Conservation (phyloP, 2,113 vertebrate species). For the Syngnathus typhle region DNA sequence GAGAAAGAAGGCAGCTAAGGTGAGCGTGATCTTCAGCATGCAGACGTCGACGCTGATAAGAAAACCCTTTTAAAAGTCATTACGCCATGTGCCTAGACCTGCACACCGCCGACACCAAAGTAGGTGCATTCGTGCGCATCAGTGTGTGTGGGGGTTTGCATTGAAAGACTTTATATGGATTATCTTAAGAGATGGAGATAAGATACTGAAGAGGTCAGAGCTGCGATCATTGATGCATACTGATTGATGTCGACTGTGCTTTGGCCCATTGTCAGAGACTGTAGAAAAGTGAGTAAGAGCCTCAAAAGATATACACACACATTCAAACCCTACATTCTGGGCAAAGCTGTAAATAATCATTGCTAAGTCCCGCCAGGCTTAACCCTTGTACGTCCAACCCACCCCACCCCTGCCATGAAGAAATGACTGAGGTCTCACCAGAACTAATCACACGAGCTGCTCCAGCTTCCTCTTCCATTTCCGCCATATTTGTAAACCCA, state of each 20-base stretch:
- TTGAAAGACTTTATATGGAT: conserved; percentile 45
- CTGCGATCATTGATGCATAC: conserved; percentile 43
- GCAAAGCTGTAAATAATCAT: conserved; percentile 27
- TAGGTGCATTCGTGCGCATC: not conserved
- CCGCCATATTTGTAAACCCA: conserved; percentile 20
- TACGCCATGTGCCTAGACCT: conserved; percentile 2
- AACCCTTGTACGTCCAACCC: conserved; percentile 31
- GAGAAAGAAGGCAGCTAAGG: conserved; percentile 26
- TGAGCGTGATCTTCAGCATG: conserved; percentile 35
- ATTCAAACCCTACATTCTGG: conserved; percentile 20
- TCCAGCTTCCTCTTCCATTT: conserved; percentile 8
- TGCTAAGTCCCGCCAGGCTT: conserved; percentile 28
- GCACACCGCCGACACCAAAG: conserved; percentile 3
- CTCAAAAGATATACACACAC: conserved; percentile 16
- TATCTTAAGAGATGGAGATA: conserved; percentile 59
- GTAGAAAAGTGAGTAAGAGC: conserved; percentile 6
- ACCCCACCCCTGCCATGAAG: conserved; percentile 29
- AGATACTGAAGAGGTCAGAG: conserved; percentile 49
- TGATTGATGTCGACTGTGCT: conserved; percentile 30
- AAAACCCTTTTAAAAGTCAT: conserved; percentile 26
- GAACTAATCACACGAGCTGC: conserved; percentile 24
- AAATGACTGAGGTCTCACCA: conserved; percentile 30
- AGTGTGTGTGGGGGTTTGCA: conserved; percentile 12
- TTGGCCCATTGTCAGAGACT: conserved; percentile 9
- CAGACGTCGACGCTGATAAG: conserved; percentile 37